Conservation (phyloP, 2,888 invertebrate genomes). For the Perizoma flavofasciatum region DNA sequence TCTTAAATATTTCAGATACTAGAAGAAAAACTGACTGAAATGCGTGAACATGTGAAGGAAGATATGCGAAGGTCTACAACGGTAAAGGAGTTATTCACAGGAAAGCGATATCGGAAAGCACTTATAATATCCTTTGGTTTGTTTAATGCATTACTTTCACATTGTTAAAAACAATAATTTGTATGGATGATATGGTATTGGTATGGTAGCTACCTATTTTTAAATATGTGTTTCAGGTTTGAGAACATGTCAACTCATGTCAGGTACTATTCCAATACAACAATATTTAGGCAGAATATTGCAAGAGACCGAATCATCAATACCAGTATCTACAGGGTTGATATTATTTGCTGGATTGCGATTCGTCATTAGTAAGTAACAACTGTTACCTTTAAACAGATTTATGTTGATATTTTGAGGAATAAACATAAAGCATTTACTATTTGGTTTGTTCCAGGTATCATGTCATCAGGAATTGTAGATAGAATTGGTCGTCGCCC, state of each 20-base stretch:
- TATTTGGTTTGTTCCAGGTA: constrained; percentile 50
- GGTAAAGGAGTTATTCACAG: constrained; percentile 70
- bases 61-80: constrained; percentile 72
- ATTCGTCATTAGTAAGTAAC: constrained; percentile 56
- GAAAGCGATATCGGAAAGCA: constrained; percentile 71
- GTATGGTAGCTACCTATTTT: too few species aligned
- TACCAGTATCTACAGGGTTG: constrained; percentile 50
- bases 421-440: too few species aligned
- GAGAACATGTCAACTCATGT: constrained; percentile 55
- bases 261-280: constrained; percentile 55
- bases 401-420: too few species aligned
- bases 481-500: constrained; percentile 72
- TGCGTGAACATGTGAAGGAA: constrained; percentile 65
- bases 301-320: constrained; percentile 52
- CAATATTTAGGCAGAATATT: constrained; percentile 63
- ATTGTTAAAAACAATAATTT: too few species aligned
- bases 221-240: constrained; percentile 47
- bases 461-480: constrained; percentile 57
- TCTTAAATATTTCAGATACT: constrained; percentile 46
- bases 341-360: constrained; percentile 57
- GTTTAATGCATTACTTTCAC: constrained; percentile 1
- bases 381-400: background rate
- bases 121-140: constrained; percentile 62
- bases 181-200: too few species aligned
- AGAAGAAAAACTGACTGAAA: constrained; percentile 49